Percentiles rank a stretch among this genome's conserved stretches.
phyloP scores from a whole-genome alignment of 2,888 invertebrate genomes.

The Drosophila mimica region DNA sequence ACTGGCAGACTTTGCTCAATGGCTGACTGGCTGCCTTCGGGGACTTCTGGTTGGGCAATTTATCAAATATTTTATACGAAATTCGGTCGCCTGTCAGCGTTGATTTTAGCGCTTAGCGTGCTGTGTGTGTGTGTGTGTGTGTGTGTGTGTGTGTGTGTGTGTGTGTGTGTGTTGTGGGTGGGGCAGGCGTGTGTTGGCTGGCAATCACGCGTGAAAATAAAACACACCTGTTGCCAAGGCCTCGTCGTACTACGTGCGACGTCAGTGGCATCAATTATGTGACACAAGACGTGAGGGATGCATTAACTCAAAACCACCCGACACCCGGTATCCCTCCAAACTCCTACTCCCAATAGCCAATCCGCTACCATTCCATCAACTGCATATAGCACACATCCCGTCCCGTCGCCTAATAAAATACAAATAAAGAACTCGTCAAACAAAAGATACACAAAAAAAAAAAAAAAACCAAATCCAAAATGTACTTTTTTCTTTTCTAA shows the following conservation, averaged over 20 bases:
- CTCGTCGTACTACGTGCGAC: constrained; percentile 23
- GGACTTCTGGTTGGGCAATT: constrained; percentile 52
- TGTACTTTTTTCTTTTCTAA: constrained; percentile 1
- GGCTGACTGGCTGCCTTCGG: constrained; percentile 16
- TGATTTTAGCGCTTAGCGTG: constrained; percentile 73
- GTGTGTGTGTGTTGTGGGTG: constrained; percentile 3
- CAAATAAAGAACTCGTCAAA: constrained; percentile 30
- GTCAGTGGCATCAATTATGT: constrained; percentile 43
- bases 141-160: constrained; percentile 4
- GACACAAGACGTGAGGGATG: constrained; percentile 28
- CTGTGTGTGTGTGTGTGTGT: background rate
- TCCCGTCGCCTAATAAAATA: constrained; percentile 52
- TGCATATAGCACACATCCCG: background rate
- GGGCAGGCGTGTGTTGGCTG: constrained; percentile 36
- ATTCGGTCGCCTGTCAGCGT: constrained; percentile 71
- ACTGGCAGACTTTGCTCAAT: constrained; percentile 4
- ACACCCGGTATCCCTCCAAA: background rate
- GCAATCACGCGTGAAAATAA: constrained; percentile 61
- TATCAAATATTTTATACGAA: constrained; percentile 68
- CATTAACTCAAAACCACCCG: constrained; percentile 8
- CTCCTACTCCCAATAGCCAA: background rate
- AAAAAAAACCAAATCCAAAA: background rate
- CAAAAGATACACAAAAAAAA: constrained; percentile 2
- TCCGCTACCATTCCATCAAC: background rate
- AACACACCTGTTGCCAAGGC: constrained; percentile 73